phyloP scores from a whole-genome alignment of 1,140 invertebrate species.

The Radopholus similis region DNA sequence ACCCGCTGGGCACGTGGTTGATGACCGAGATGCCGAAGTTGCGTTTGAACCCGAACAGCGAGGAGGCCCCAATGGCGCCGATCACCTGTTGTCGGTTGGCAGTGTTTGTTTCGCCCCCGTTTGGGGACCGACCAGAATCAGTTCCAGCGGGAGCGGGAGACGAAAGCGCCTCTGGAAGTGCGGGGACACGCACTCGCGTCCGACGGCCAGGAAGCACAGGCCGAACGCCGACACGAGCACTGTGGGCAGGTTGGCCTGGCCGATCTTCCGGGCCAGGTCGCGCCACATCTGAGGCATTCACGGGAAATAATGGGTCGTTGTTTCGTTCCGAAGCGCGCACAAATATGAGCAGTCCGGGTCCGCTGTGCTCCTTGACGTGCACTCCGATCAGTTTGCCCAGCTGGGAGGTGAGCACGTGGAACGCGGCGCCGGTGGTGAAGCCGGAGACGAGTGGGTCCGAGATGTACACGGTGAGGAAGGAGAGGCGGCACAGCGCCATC shows the following conservation, averaged over 20 bases:
- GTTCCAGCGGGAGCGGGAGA: constrained; percentile 64
- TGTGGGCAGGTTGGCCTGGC: constrained; percentile 61
- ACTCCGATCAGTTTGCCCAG: constrained; percentile 56
- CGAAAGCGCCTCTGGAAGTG: constrained; percentile 61
- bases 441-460: constrained; percentile 57
- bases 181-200: constrained; percentile 62
- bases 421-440: constrained; percentile 57
- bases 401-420: constrained; percentile 55
- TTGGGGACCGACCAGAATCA: constrained; percentile 61
- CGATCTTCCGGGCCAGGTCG: constrained; percentile 58
- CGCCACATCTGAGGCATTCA: constrained; percentile 52
- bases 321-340: constrained; percentile 11
- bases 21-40: constrained; percentile 63
- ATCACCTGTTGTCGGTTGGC: constrained; percentile 10
- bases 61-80: constrained; percentile 58
- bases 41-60: constrained; percentile 60
- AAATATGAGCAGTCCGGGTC: constrained; percentile 50
- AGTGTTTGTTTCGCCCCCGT: constrained; percentile 23
- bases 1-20: constrained; percentile 64
- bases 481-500: constrained; percentile 54
- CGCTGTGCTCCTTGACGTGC: constrained; percentile 43
- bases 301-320: background rate
- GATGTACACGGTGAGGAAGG: constrained; percentile 57
- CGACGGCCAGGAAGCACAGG: constrained; percentile 61
- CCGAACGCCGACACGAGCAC: constrained; percentile 61